Percentiles rank a stretch among this genome's conserved stretches.
phyloP scores from a whole-genome alignment of 2,797 vertebrate species.

The Epinephelus awoara region DNA sequence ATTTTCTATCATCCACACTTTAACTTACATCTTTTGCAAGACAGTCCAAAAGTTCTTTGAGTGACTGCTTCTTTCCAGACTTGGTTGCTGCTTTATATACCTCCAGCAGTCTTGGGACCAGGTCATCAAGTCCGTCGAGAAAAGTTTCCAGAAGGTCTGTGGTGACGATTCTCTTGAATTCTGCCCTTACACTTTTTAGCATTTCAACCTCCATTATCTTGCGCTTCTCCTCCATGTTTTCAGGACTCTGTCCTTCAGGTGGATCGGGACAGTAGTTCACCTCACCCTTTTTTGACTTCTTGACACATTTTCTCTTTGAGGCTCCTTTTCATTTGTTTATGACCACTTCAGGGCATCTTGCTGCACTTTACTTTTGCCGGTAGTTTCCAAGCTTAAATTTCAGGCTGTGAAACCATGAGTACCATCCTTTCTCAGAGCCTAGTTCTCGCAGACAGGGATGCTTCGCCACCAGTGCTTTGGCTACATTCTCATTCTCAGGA shows the following conservation, averaged over 20 bases:
- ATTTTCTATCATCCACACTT: neutral
- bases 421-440: conserved; percentile 3
- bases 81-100: neutral
- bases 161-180: neutral
- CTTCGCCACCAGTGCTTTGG: conserved; percentile 5
- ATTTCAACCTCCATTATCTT: neutral
- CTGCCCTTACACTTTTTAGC: conserved; percentile 1
- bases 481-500: conserved; percentile 19
- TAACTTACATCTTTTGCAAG: conserved; percentile 3
- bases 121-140: conserved; percentile 7
- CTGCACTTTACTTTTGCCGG: conserved; percentile 15
- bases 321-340: neutral
- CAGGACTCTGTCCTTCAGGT: conserved; percentile 17
- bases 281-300: conserved; percentile 7
- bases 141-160: conserved; percentile 17
- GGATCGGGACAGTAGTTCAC: conserved; percentile 19
- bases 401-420: conserved; percentile 24
- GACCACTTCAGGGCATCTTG: conserved; percentile 10
- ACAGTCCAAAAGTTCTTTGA: conserved; percentile 15
- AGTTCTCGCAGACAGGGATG: conserved; percentile 12
- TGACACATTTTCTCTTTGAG: neutral
- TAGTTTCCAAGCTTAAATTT: conserved; percentile 27
- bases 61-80: conserved; percentile 9
- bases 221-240: conserved; percentile 3
- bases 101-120: conserved; percentile 21